Evolutionary conservation across 2,797 vertebrate genomes (phyloP).

Genomic region (Perodicticus potto): DNA sequence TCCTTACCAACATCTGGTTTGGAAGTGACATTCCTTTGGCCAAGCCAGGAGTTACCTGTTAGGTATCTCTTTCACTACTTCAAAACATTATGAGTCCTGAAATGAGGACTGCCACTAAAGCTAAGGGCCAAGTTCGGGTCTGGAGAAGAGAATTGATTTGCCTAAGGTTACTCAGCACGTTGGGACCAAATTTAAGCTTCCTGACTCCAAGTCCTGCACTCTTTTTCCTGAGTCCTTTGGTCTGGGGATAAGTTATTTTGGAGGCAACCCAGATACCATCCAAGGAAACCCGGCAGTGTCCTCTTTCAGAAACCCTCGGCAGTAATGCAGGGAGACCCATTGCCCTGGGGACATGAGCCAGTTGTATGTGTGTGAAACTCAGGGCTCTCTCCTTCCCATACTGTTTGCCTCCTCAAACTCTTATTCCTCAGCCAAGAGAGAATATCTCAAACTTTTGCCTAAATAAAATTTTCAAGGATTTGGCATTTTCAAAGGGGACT

Average conservation of each 20-base stretch:
- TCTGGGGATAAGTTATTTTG: not conserved
- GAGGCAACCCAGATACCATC: not conserved
- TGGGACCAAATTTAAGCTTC: not conserved
- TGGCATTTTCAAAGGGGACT: constrained; percentile 21
- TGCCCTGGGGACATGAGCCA: not conserved
- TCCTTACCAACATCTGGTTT: not conserved
- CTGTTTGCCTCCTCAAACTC: not conserved
- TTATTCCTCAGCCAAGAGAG: not conserved
- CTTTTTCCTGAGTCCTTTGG: not conserved
- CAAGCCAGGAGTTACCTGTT: not conserved
- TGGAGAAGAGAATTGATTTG: not conserved
- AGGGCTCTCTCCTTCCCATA: not conserved
- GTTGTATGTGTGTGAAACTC: not conserved
- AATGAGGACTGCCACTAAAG: not conserved
- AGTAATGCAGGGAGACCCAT: not conserved
- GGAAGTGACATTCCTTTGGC: not conserved
- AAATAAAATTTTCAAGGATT: not conserved
- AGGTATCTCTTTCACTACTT: not conserved
- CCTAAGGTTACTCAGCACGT: not conserved
- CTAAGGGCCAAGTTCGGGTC: not conserved
- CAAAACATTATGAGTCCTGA: not conserved
- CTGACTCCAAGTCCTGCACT: not conserved
- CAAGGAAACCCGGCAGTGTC: not conserved
- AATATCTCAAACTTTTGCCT: not conserved
- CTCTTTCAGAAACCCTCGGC: not conserved